A percentile compares a stretch with the other conserved stretches of the same genome.
phyloP scores from a whole-genome alignment of 1,140 invertebrate species.

The Bombus confusus region DNA sequence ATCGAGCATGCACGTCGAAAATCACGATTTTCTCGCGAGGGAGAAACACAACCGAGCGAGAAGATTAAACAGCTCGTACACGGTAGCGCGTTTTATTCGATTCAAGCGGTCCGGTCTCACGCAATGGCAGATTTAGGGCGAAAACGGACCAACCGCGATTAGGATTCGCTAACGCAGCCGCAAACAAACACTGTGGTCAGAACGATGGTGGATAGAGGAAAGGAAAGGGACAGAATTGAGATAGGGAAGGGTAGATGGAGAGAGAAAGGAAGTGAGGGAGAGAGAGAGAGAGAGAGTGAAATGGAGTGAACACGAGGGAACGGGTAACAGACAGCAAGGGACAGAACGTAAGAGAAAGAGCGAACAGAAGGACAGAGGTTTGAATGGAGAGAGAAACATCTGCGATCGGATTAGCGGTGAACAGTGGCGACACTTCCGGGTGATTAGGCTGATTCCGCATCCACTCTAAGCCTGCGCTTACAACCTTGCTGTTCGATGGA shows the following conservation, averaged over 20 bases:
- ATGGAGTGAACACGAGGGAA: not conserved
- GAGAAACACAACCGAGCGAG: conserved; percentile 10
- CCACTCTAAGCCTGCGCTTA: conserved; percentile 72
- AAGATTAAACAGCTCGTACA: conserved; percentile 55
- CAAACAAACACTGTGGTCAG: conserved; percentile 73
- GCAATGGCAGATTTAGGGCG: conserved; percentile 58
- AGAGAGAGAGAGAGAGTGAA: conserved; percentile 1
- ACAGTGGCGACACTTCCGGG: conserved; percentile 78
- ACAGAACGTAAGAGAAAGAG: not conserved
- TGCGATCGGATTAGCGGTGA: conserved; percentile 77
- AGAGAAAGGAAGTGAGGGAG: not conserved
- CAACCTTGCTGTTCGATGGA: conserved; percentile 60
- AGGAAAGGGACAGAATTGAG: not conserved
- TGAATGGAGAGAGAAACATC: conserved; percentile 65
- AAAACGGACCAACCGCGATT: conserved; percentile 65
- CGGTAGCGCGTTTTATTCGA: conserved; percentile 60
- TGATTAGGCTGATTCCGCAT: conserved; percentile 77
- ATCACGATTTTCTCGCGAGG: conserved; percentile 38
- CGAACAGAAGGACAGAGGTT: conserved; percentile 37
- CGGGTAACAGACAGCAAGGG: not conserved
- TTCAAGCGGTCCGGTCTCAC: conserved; percentile 56
- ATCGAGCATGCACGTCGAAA: not conserved
- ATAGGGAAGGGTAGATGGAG: not conserved
- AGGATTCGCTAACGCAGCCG: conserved; percentile 69
- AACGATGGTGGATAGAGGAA: conserved; percentile 46